Evolutionary conservation across 2,797 vertebrate species (phyloP).

Genomic region (Sphenopsis melanotis): DNA sequence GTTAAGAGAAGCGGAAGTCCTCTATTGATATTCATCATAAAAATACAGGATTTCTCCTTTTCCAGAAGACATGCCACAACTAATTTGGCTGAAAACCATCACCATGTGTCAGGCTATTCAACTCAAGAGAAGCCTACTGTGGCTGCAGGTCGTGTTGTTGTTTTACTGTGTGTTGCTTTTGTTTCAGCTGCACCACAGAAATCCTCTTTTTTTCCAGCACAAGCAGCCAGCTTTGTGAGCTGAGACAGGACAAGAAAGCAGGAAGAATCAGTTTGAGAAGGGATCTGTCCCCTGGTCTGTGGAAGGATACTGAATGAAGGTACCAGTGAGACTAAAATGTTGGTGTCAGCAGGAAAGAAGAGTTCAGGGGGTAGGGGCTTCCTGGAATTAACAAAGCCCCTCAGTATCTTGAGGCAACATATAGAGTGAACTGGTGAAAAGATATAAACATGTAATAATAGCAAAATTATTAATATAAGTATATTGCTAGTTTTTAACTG

Average conservation of each 20-base stretch:
- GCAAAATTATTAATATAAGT: neutral
- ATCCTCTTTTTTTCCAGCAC: neutral
- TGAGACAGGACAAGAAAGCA: neutral
- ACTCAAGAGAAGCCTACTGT: neutral
- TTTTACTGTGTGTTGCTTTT: neutral
- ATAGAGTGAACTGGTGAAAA: neutral
- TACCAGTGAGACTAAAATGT: neutral
- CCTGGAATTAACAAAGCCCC: neutral
- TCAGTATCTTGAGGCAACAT: neutral
- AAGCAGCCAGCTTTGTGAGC: neutral
- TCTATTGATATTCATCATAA: neutral
- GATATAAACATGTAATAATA: neutral
- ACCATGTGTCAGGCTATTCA: neutral
- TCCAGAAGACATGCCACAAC: slow-evolving; percentile 7
- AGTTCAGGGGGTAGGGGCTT: neutral
- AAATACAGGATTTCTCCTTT: neutral
- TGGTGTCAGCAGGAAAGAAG: neutral
- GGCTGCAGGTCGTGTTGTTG: slow-evolving; percentile 35
- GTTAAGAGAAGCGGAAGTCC: neutral
- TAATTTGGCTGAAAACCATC: slow-evolving; percentile 10
- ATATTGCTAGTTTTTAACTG: neutral
- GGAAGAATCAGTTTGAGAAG: neutral
- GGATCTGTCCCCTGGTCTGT: neutral
- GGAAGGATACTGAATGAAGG: neutral
- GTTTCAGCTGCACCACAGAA: neutral